Evolutionary conservation across 2,797 vertebrate genomes (phyloP).

Genomic region (Anas bernieri): DNA sequence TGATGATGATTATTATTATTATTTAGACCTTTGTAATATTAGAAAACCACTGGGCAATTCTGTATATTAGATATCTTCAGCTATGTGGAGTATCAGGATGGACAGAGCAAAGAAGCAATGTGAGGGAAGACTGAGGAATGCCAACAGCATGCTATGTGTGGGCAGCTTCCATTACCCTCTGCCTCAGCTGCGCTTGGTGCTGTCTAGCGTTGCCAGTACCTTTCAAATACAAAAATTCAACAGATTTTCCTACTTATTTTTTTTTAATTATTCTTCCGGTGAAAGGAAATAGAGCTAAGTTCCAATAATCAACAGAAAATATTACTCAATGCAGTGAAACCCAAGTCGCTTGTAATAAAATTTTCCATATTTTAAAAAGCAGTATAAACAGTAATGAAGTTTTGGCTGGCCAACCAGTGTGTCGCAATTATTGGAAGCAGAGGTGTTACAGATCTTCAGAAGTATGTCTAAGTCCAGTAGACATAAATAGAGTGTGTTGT

Average conservation of each 20-base stretch:
- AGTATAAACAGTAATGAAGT: neutral
- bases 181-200: neutral
- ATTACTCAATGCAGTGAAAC: neutral
- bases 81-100: neutral
- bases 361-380: neutral
- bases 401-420: neutral
- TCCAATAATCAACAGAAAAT: constrained; percentile 5
- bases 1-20: neutral
- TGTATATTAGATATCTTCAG: neutral
- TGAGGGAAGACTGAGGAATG: neutral
- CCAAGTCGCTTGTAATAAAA: neutral
- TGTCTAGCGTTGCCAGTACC: neutral
- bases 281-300: neutral
- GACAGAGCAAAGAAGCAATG: neutral
- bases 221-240: neutral
- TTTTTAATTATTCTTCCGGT: neutral
- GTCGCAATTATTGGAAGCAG: neutral
- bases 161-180: neutral
- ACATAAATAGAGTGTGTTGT: neutral
- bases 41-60: neutral
- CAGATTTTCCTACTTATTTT: neutral
- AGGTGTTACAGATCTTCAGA: neutral
- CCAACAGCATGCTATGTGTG: neutral
- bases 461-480: neutral
- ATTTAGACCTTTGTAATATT: neutral